Base-by-base conservation (phyloP, 2,797 vertebrate genomes). In the Eutrigla gurnardus region DNA sequence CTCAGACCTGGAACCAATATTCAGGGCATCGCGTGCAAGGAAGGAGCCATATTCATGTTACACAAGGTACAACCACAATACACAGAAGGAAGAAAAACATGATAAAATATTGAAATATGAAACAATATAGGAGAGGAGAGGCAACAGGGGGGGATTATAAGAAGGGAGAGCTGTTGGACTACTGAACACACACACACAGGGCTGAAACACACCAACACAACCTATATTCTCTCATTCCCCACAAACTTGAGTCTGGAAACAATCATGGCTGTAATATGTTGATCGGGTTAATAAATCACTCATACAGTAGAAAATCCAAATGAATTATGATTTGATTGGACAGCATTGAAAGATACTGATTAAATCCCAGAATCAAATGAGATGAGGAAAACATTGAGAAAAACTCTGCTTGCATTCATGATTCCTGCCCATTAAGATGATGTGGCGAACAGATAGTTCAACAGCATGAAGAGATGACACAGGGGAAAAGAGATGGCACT, bases 1-100 rank as follows among this genome's bases (percentile, higher is more conserved):
- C 98, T 95, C 70, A 99, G 91, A 90, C 98, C 98, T 96, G 93
- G 89, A 94, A 94, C 78, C 91, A 84, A 91, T 83, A 93, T 86
- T 92, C 87, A 93, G 92, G 94, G 79, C 45, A 89, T 57, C 74
- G 70, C 65, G 68, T 88, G 89, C 85, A 84, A 74, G 60, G 65
- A 76, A 54, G 88, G 78, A 76, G 78, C 81, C 93, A 80, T 79
- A 86, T 88, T 89, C 81, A 92, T 65, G 73, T 90, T 91, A 93
- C 78, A 91, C 85, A 89, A 70, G 73, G 67, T 7, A 86, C 57
- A 81, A 72, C 72, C 84, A 84, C 53, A 84, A 35, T 17, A 73
- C 59, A 80, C 33, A 71, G 63, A 32, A 68, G 15, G 74, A 70
- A 32, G 36, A 65, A 55, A 59, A 64, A 74, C 5, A 71, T 60